Evolutionary conservation across 2,113 vertebrate genomes (phyloP).

Genomic region (Tachycineta bicolor): DNA sequence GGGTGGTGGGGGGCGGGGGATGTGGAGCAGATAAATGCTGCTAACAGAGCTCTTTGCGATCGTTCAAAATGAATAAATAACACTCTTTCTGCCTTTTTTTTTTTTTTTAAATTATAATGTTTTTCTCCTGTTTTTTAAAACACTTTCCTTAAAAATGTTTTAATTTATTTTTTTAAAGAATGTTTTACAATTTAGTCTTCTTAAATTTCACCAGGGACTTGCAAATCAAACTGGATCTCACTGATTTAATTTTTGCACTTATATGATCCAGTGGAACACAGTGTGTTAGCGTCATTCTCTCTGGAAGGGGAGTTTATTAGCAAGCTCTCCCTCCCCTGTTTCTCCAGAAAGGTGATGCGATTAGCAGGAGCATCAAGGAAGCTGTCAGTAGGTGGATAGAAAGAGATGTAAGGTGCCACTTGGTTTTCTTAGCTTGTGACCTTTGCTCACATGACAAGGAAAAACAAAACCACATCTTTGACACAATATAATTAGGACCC

Average conservation of each 20-base stretch:
- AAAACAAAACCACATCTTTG: slow-evolving; percentile 63
- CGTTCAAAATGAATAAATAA: slow-evolving; percentile 74
- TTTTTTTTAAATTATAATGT: slow-evolving; percentile 28
- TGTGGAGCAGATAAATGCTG: slow-evolving; percentile 18
- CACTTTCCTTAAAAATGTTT: slow-evolving; percentile 68
- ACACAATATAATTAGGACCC: slow-evolving; percentile 58
- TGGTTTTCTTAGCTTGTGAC: slow-evolving; percentile 52
- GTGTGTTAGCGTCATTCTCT: slow-evolving; percentile 23
- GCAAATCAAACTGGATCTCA: slow-evolving; percentile 68
- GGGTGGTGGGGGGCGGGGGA: too few relatives aligned
- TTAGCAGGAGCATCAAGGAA: slow-evolving; percentile 1
- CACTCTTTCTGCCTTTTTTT: slow-evolving; percentile 48
- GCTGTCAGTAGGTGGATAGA: slow-evolving; percentile 25
- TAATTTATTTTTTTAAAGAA: slow-evolving; percentile 32
- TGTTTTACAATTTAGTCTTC: slow-evolving; percentile 63
- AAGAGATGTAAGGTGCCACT: slow-evolving; percentile 11
- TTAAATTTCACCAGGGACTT: slow-evolving; percentile 71
- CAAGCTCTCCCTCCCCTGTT: slow-evolving; percentile 22
- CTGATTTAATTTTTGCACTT: slow-evolving; percentile 69
- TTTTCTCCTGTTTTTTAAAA: slow-evolving; percentile 70
- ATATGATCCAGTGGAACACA: slow-evolving; percentile 39
- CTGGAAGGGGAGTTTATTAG: slow-evolving; percentile 64
- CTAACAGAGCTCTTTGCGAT: slow-evolving; percentile 52
- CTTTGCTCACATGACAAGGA: slow-evolving; percentile 38
- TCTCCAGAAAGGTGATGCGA: slow-evolving; percentile 11